Percentiles rank a stretch among this genome's conserved stretches.
phyloP scores from a whole-genome alignment of 2,888 invertebrate genomes.

The Melangyna quadrimaculata region DNA sequence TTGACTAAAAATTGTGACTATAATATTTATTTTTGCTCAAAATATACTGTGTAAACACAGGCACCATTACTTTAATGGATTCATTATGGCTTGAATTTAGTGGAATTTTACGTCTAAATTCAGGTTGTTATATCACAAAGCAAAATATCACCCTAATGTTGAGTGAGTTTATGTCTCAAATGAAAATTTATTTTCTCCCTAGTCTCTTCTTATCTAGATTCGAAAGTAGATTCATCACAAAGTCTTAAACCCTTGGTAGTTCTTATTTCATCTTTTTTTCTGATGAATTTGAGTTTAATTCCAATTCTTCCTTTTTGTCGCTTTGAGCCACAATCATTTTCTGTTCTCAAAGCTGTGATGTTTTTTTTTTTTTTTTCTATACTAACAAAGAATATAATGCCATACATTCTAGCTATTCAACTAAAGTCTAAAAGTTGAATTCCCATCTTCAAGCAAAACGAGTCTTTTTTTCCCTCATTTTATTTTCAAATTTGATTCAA shows the following conservation, averaged over 20 bases:
- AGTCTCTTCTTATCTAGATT: neutral
- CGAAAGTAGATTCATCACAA: neutral
- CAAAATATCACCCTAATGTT: too few species aligned
- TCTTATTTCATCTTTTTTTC: neutral
- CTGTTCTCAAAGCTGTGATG: neutral
- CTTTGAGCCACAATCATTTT: neutral
- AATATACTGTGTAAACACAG: too few species aligned
- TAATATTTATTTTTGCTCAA: too few species aligned
- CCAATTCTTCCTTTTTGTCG: neutral
- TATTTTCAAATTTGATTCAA: conserved; percentile 43
- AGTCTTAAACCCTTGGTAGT: neutral
- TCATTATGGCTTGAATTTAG: too few species aligned
- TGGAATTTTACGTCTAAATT: too few species aligned
- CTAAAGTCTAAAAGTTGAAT: neutral
- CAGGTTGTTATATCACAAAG: too few species aligned
- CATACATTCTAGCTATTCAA: neutral
- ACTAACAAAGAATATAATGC: neutral
- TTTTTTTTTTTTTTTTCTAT: neutral
- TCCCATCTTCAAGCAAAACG: neutral
- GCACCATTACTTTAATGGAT: too few species aligned
- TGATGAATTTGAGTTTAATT: neutral
- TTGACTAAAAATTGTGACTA: too few species aligned
- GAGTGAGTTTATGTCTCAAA: neutral
- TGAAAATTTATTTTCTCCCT: neutral
- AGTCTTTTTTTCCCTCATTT: neutral